Conservation (phyloP, 2,797 vertebrate genomes). For the Phrynocephalus vlangalii region DNA sequence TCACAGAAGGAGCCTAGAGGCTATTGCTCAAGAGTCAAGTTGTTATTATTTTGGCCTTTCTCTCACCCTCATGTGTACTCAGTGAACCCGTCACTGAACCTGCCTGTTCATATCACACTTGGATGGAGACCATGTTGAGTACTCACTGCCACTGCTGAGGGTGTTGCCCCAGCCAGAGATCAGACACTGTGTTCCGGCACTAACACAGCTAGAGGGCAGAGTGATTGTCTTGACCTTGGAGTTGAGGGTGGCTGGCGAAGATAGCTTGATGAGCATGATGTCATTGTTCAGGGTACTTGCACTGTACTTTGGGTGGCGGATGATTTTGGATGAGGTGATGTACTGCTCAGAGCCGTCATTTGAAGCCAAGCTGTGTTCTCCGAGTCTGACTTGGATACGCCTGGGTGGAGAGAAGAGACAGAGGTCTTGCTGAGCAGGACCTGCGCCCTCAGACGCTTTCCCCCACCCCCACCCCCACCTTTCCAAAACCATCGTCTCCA, state of each 20-base stretch:
- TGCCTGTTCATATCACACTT: not conserved
- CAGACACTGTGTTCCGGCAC: slow-evolving; percentile 79
- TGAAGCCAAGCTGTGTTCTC: slow-evolving; percentile 78
- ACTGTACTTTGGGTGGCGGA: slow-evolving; percentile 76
- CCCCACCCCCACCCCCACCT: no score
- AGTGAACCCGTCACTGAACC: not conserved
- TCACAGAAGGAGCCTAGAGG: not conserved
- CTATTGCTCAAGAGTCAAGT: not conserved
- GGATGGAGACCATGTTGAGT: not conserved
- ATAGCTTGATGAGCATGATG: slow-evolving; percentile 88
- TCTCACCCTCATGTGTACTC: not conserved
- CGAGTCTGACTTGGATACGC: slow-evolving; percentile 82
- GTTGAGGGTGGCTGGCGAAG: slow-evolving; percentile 76
- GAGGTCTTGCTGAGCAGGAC: accelerated
- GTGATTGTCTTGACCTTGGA: slow-evolving; percentile 76
- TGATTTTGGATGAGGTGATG: slow-evolving; percentile 75
- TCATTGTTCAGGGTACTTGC: slow-evolving; percentile 80
- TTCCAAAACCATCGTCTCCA: not conserved
- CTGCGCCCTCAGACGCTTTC: not conserved
- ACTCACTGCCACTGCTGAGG: slow-evolving; percentile 77
- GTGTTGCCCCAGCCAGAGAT: slow-evolving; percentile 88
- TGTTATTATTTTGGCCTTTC: not conserved
- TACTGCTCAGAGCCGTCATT: slow-evolving; percentile 79
- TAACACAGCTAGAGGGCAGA: slow-evolving; percentile 79
- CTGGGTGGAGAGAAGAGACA: slow-evolving; percentile 66